Base-by-base conservation (phyloP, 2,797 vertebrate genomes). In the Lagocephalus sceleratus region DNA sequence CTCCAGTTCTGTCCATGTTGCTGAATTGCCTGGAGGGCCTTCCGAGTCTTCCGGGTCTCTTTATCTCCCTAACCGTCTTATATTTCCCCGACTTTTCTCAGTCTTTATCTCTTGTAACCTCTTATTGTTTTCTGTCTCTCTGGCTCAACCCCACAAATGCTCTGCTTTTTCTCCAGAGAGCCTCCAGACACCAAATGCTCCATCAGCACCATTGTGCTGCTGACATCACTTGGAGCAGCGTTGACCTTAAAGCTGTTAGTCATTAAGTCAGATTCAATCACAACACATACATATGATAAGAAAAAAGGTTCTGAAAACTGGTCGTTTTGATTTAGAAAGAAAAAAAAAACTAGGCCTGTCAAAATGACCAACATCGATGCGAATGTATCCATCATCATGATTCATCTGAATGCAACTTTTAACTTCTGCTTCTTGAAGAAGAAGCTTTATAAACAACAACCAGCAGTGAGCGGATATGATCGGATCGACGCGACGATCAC, bases 1-100 rank as follows among this genome's bases (percentile, higher is more conserved):
- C 63, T 49, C 50, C 46, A 48, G 54, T 66, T 1, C 78, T 86
- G 79, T 85, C 84, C 83, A 5, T 77, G 78, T 75, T 86, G 81
- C 84, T 87, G 79, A 86, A 84, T 73, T 32, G 48, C 73, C 81
- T 78, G 58, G 47, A 51, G 56, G 74, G 42, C 64, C 56, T 73
- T 67, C 54, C 16, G 57, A 73, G 39, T 66, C 54, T 71, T 67
- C 54, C 14, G 19, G 54, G 71, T 63, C 57, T 72, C 62, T 76
- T 66, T 60, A 54, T 60, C 73, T 59, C 51, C 32, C 54, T 25
- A 49, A 41, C 47, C 50, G 26, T 38, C 41, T 19, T 4, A 2
- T 57, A 32, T 25, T 55, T 40, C 49, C 41, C 57, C 38, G 47
- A 21, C 39, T 50, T 42, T 46, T 66, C 35, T 52, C 40, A 44